Evolutionary conservation across 2,113 vertebrate genomes (phyloP), one percentile per base, ranked within the genome.

Genomic region (Megatriorchis doriae): DNA sequence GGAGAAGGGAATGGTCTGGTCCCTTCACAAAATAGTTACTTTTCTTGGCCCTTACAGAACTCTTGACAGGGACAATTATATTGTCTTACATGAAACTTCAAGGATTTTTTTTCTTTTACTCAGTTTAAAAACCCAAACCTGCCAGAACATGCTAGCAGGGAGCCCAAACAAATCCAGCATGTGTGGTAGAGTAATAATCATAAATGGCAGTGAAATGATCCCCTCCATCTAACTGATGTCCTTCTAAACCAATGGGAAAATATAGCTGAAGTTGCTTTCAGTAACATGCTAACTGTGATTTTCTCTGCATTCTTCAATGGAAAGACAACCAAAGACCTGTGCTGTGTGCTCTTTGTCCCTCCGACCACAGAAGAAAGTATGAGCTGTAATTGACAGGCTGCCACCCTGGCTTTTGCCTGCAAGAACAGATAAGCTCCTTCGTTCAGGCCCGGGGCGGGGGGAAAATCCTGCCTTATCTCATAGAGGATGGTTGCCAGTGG

Each of bases 401-500:
- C 45, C 50, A 15, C n/a, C 2, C n/a, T 5, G 17, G 22, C 48
- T 29, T 7, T 47, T 1, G 14, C 43, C 59, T 19, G 18, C 3
- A 1, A 11, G 52, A n/a, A 34, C 53, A 26, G 58, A 19, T 3
- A 4, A n/a, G 42, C 16, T 14, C 50, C 29, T 25, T 20, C 1
- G 1, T 2, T 15, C 6, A 14, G 40, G 43, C 38, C 65, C 13
- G 4, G 10, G 61, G 32, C 8, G 36, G 4, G 45, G 38, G 29
- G 23, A 25, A 40, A 45, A 52, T 4, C 3, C 43, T 23, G 48
- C 56, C 17, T 21, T 38, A 32, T 13, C 70, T 47, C 31, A 3
- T 0, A 4, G 34, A 4, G 36, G 22, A 4, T 0, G 2, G 23
- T 3, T 17, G 74, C 50, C 23, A 29, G 50, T 3, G 42, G 36